Percentiles rank a stretch among this genome's conserved stretches.
Evolutionary conservation across 2,113 vertebrate species (phyloP).

Genomic region (Cavia aperea): DNA sequence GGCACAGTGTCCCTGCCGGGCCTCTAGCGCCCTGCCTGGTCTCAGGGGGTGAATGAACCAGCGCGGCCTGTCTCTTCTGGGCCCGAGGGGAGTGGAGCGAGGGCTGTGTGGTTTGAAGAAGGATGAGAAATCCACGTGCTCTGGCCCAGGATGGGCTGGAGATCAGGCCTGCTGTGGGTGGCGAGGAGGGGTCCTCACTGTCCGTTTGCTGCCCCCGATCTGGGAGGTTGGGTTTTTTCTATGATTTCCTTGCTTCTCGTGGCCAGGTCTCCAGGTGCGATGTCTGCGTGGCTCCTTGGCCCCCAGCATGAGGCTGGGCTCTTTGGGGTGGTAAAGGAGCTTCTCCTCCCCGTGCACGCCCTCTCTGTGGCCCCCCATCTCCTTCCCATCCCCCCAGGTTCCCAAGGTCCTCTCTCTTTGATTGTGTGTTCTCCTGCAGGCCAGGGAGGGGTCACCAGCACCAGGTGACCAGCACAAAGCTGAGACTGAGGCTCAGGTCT

Average conservation of each 20-base stretch:
- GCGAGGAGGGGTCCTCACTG: background rate
- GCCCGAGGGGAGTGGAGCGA: background rate
- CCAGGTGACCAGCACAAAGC: background rate
- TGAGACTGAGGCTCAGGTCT: background rate
- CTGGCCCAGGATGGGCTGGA: background rate
- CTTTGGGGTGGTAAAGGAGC: background rate
- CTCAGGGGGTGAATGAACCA: background rate
- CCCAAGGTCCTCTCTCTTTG: rapidly evolving
- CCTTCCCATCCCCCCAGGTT: background rate
- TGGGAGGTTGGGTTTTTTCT: background rate
- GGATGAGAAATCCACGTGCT: background rate
- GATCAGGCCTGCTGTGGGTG: rapidly evolving
- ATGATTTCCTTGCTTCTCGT: background rate
- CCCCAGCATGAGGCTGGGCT: background rate
- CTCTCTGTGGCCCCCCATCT: background rate
- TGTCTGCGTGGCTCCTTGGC: background rate
- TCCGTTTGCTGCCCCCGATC: background rate
- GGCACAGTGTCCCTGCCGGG: background rate
- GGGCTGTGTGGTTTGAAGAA: background rate
- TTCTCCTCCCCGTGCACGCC: background rate
- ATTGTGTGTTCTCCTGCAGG: too few species aligned
- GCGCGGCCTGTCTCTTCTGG: background rate
- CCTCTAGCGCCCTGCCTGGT: background rate
- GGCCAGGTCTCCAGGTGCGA: rapidly evolving
- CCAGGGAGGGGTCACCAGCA: background rate